These are phyloP conservation scores for Thalassophryne amazonica DNA, from an alignment of 2,797 vertebrate species.

Conservation along the genomic window DNA sequence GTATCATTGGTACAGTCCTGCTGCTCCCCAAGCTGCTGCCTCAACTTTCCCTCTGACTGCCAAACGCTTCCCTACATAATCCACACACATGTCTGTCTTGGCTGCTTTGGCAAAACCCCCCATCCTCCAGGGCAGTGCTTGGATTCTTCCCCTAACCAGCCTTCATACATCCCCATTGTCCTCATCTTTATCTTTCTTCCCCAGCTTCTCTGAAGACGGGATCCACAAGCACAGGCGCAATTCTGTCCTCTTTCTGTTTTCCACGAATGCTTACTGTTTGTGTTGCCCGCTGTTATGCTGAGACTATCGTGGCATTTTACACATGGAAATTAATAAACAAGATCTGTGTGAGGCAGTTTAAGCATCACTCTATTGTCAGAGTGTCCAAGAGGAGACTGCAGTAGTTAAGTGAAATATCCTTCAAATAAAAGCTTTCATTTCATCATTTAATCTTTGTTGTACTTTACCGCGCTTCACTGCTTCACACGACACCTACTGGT, in stretches of 20 bases:
- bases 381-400: background rate
- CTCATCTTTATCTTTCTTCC: slow-evolving; percentile 55
- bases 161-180: slow-evolving; percentile 48
- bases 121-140: slow-evolving; percentile 49
- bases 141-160: slow-evolving; percentile 45
- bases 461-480: slow-evolving; percentile 17
- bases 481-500: slow-evolving; percentile 68
- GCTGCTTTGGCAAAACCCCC: slow-evolving; percentile 39
- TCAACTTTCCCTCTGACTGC: slow-evolving; percentile 35
- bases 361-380: slow-evolving; percentile 2
- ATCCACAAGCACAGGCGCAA: slow-evolving; percentile 49
- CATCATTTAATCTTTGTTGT: slow-evolving; percentile 39
- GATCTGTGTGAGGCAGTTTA: slow-evolving; percentile 1
- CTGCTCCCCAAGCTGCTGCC: slow-evolving; percentile 25
- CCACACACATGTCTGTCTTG: slow-evolving; percentile 17
- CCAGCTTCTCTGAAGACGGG: slow-evolving; percentile 63
- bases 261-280: slow-evolving; percentile 26
- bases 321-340: background rate
- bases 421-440: slow-evolving; percentile 19
- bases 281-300: background rate
- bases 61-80: slow-evolving; percentile 32
- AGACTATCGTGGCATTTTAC: slow-evolving; percentile 9
- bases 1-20: slow-evolving; percentile 7
- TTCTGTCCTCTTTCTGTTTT: slow-evolving; percentile 33
- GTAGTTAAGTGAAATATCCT: slow-evolving; percentile 1